phyloP scores from a whole-genome alignment of 1,140 invertebrate species.

The Sminthurinus signatus region DNA sequence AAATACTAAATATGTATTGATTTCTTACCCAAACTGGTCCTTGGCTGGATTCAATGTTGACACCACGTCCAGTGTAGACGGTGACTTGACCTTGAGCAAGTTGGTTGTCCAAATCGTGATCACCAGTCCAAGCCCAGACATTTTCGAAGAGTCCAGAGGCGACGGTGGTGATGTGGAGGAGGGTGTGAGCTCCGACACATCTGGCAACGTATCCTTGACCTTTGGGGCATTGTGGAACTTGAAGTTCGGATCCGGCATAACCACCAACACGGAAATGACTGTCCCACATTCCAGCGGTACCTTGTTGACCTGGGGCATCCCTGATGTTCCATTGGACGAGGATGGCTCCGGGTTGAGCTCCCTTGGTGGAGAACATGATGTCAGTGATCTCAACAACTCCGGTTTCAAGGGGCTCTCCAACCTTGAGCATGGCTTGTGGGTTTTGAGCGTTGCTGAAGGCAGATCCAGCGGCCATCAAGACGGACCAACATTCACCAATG shows the following conservation, averaged over 20 bases:
- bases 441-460: constrained; percentile 20
- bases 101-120: constrained; percentile 35
- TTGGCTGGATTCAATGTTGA: constrained; percentile 25
- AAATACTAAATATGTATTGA: too few species aligned
- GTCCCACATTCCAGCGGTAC: constrained; percentile 31
- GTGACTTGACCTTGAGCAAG: constrained; percentile 29
- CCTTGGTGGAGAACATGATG: constrained; percentile 29
- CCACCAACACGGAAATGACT: constrained; percentile 36
- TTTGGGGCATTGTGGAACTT: constrained; percentile 16
- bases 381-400: constrained; percentile 36
- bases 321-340: constrained; percentile 36
- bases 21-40: constrained; percentile 38
- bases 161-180: constrained; percentile 25
- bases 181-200: constrained; percentile 27
- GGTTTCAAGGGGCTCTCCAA: constrained; percentile 26
- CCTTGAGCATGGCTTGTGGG: constrained; percentile 31
- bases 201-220: constrained; percentile 14
- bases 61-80: constrained; percentile 33
- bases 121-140: constrained; percentile 39
- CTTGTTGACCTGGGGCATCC: neutral
- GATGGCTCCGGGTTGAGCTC: constrained; percentile 32
- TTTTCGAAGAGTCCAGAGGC: constrained; percentile 31
- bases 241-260: constrained; percentile 24
- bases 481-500: constrained; percentile 35
- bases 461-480: constrained; percentile 30